Evolutionary conservation across 2,113 vertebrate species (phyloP), one percentile per base, ranked within the genome.

Genomic region (Crypturellus undulatus): DNA sequence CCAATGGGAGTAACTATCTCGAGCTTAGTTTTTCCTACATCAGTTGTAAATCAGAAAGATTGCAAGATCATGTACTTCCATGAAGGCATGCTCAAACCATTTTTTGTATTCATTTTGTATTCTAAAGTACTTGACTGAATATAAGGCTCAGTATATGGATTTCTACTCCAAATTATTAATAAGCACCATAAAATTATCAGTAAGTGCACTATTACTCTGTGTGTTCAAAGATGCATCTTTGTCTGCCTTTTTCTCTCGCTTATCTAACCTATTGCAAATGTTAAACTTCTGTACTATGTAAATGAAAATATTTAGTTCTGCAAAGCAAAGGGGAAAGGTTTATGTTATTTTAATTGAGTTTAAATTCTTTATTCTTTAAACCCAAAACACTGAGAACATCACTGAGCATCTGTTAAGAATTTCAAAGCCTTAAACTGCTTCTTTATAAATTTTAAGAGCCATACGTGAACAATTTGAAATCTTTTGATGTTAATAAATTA

Each of bases 401-500:
- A 67, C 64, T 65, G 71, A 95, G 79, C 67, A 90, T 90, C 95
- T 94, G 88, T 67, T 95, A 92, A 84, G 86, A 94, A 95, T 94
- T 95, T 97, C 94, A 94, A 94, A 92, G 92, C 92, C 83, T 90
- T 95, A 94, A 96, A 92, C 64, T 91, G 68, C 67, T 88, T 79
- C 83, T 93, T 94, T 95, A 89, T 92, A 90, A 42, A 80, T 86
- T 93, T 91, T 89, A 92, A 96, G 92, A 91, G 77, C 79, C 91
- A 81, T 89, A 96, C 25, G n/a, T 86, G 91, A 94, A 86, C 89
- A 86, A 90, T 96, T 78, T 92, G 93, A 94, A 90, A 71, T 9
- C 73, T 87, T 96, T 96, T 95, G 96, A 97, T 96, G 92, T 95
- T 95, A 95, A 96, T 90, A 96, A 95, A 94, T 94, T 90, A 92